Conservation (phyloP, 2,888 invertebrate genomes). For the Opisthograptis luteolata region DNA sequence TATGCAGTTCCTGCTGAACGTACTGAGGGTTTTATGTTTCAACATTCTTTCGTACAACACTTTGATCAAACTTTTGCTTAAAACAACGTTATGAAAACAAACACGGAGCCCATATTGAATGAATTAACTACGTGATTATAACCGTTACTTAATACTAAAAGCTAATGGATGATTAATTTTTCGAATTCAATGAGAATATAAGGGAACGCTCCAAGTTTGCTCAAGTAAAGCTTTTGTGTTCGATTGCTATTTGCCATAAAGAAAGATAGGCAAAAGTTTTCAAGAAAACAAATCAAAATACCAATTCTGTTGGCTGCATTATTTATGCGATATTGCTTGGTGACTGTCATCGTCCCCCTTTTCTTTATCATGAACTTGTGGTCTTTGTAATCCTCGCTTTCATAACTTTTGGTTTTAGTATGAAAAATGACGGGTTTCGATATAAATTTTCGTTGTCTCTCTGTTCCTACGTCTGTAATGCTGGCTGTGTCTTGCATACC, state of each 20-base stretch:
- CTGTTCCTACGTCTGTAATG: no score
- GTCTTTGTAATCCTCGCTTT: constrained; percentile 66
- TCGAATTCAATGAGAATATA: constrained; percentile 56
- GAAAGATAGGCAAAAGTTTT: constrained; percentile 79
- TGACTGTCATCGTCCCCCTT: constrained; percentile 73
- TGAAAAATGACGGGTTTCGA: constrained; percentile 35
- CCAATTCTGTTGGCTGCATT: constrained; percentile 80
- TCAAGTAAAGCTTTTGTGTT: constrained; percentile 55
- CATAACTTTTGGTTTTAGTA: constrained; percentile 64
- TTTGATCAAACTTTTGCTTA: not conserved
- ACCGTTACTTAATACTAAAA: no score
- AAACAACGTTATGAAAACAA: not conserved
- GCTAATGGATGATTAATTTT: constrained; percentile 48
- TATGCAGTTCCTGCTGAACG: constrained; percentile 46
- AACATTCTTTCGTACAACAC: constrained; percentile 2
- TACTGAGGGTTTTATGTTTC: constrained; percentile 18
- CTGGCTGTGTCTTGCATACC: no score
- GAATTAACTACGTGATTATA: no score
- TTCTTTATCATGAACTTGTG: constrained; percentile 71
- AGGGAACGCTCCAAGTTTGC: constrained; percentile 49
- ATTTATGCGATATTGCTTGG: constrained; percentile 81
- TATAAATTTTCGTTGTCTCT: constrained; percentile 32
- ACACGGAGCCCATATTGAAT: not conserved
- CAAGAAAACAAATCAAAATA: constrained; percentile 83
- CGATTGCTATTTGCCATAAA: constrained; percentile 54